phyloP scores from a whole-genome alignment of 1,140 invertebrate species.

The Plutomurus gul region DNA sequence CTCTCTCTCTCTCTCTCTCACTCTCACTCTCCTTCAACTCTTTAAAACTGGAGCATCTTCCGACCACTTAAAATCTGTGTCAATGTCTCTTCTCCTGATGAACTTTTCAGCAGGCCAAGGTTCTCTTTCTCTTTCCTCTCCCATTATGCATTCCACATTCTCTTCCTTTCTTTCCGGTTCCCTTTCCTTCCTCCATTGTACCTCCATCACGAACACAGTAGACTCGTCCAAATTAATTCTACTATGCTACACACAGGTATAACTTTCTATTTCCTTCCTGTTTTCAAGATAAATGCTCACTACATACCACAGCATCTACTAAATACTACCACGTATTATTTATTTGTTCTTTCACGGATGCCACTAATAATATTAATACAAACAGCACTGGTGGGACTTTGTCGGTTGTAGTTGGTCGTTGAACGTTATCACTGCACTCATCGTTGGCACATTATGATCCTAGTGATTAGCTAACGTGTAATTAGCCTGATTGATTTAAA shows the following conservation, averaged over 20 bases:
- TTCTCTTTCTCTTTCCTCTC: slow-evolving; percentile 23
- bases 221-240: slow-evolving; percentile 9
- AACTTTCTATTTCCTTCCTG: neutral
- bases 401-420: too few species aligned
- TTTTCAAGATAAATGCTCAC: too few species aligned
- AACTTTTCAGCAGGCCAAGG: slow-evolving; percentile 22
- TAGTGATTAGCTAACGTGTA: neutral
- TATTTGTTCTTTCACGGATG: too few species aligned
- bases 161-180: neutral
- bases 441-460: neutral
- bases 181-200: neutral
- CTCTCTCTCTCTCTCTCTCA: neutral
- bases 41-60: slow-evolving; percentile 40
- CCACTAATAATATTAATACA: too few species aligned
- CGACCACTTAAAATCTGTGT: slow-evolving; percentile 42
- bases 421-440: too few species aligned
- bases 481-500: slow-evolving; percentile 23
- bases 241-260: neutral
- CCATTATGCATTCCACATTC: slow-evolving; percentile 12
- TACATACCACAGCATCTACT: too few species aligned
- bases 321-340: too few species aligned
- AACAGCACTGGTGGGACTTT: too few species aligned
- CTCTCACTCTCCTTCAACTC: neutral
- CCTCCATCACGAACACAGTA: neutral
- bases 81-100: slow-evolving; percentile 32